Percentiles rank a stretch among this genome's conserved stretches.
Evolutionary conservation across 2,888 invertebrate genomes (phyloP).

Genomic region (Lasius platythorax): DNA sequence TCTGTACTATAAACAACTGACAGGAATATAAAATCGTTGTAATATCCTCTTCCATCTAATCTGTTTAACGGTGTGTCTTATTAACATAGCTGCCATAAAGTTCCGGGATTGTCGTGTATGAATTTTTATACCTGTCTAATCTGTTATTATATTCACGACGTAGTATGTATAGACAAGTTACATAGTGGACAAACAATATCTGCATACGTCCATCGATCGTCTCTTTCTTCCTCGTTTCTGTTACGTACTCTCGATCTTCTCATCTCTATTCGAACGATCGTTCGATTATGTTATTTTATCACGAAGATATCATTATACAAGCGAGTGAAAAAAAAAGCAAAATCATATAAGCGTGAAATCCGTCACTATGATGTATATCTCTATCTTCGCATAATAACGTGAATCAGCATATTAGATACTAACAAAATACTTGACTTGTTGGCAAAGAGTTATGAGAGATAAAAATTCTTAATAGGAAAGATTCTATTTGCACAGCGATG

Average conservation of each 20-base stretch:
- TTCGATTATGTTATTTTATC: conserved; percentile 4
- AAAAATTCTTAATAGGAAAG: not conserved
- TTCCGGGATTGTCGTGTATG: not conserved
- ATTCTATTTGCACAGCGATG: not conserved
- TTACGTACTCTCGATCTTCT: not conserved
- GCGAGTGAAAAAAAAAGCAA: not conserved
- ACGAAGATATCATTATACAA: conserved; percentile 19
- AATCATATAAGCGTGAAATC: not conserved
- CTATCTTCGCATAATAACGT: not conserved
- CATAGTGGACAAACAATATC: not conserved
- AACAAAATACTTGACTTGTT: not conserved
- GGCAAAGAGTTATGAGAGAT: not conserved
- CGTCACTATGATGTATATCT: not conserved
- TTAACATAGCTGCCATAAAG: not conserved
- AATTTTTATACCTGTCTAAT: conserved; percentile 8
- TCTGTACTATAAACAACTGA: not conserved
- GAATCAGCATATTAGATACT: conserved; percentile 4
- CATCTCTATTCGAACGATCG: not conserved
- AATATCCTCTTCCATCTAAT: not conserved
- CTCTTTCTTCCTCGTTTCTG: not conserved
- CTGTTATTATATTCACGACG: not conserved
- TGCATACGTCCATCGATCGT: not conserved
- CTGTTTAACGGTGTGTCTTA: not conserved
- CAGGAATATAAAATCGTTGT: not conserved
- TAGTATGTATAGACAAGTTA: not conserved